Evolutionary conservation across 2,888 invertebrate species (phyloP).

Genomic region (Subacronicta megacephala): DNA sequence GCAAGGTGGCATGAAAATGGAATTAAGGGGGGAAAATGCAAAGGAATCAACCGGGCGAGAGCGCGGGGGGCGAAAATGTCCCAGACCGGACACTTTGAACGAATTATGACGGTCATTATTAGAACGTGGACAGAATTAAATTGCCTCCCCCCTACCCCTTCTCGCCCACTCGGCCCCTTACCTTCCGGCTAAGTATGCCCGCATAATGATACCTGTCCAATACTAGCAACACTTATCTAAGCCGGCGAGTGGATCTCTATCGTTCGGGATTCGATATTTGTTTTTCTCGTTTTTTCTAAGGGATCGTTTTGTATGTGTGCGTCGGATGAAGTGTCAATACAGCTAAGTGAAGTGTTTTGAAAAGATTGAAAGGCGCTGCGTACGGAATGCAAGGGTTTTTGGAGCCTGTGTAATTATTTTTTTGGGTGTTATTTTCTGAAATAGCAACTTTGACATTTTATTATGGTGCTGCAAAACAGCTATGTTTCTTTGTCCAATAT

Average conservation of each 20-base stretch:
- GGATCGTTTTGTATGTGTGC: conserved; percentile 50
- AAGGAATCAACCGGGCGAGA: conserved; percentile 83
- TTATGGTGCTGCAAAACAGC: no score
- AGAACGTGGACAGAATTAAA: conserved; percentile 91
- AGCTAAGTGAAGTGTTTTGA: conserved; percentile 50
- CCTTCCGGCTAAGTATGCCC: conserved; percentile 87
- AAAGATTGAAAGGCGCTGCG: conserved; percentile 34
- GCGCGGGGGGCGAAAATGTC: conserved; percentile 82
- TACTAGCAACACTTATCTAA: conserved; percentile 82
- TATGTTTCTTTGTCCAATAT: no score
- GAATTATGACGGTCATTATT: conserved; percentile 91
- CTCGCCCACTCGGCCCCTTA: conserved; percentile 62
- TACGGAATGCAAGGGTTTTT: conserved; percentile 33
- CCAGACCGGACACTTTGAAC: conserved; percentile 91
- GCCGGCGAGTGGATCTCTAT: conserved; percentile 68
- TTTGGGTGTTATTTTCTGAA: not conserved
- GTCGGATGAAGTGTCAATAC: conserved; percentile 56
- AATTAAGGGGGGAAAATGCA: conserved; percentile 88
- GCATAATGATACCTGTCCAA: conserved; percentile 88
- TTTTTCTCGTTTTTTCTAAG: conserved; percentile 54
- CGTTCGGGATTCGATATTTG: conserved; percentile 55
- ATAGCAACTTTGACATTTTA: not conserved
- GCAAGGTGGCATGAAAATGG: conserved; percentile 89
- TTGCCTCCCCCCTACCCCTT: conserved; percentile 83
- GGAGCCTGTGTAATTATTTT: conserved; percentile 4